These are phyloP conservation scores for Drosophila macrospina DNA, from an alignment of 2,888 invertebrate species.

Conservation along the genomic window DNA sequence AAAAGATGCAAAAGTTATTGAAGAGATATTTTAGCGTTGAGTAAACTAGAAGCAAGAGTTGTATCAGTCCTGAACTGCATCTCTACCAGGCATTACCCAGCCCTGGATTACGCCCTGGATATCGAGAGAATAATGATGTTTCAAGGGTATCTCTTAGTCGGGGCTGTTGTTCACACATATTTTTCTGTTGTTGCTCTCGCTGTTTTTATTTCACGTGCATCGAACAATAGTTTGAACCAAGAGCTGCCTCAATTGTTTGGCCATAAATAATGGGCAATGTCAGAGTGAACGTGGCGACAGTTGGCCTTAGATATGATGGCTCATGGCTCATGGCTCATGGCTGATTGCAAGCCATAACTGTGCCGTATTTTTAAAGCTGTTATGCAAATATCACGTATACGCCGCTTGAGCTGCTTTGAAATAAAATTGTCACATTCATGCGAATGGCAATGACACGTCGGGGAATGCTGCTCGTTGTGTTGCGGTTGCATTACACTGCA, in stretches of 20 bases:
- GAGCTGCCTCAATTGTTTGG: slow-evolving; percentile 71
- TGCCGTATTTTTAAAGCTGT: slow-evolving; percentile 40
- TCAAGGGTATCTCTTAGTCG: neutral
- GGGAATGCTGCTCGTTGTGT: slow-evolving; percentile 51
- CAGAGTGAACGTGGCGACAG: slow-evolving; percentile 58
- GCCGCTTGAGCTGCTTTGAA: slow-evolving; percentile 26
- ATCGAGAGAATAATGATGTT: no score
- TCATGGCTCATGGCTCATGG: slow-evolving; percentile 11
- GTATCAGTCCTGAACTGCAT: no score
- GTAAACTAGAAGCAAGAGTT: no score
- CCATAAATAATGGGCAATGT: slow-evolving; percentile 71
- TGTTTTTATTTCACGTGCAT: slow-evolving; percentile 53
- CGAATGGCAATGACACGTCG: slow-evolving; percentile 63
- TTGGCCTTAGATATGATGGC: slow-evolving; percentile 43
- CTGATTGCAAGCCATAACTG: slow-evolving; percentile 13
- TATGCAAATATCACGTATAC: slow-evolving; percentile 63
- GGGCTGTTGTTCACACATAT: neutral
- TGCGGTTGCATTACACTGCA: slow-evolving; percentile 59
- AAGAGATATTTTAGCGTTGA: no score
- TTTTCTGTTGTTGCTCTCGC: slow-evolving; percentile 4
- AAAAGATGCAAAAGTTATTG: neutral
- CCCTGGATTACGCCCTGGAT: no score
- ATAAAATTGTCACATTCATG: slow-evolving; percentile 44
- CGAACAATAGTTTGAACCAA: slow-evolving; percentile 66
- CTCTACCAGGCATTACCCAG: no score